Evolutionary conservation across 2,797 vertebrate genomes (phyloP).

Genomic region (Enteromius treurensis): DNA sequence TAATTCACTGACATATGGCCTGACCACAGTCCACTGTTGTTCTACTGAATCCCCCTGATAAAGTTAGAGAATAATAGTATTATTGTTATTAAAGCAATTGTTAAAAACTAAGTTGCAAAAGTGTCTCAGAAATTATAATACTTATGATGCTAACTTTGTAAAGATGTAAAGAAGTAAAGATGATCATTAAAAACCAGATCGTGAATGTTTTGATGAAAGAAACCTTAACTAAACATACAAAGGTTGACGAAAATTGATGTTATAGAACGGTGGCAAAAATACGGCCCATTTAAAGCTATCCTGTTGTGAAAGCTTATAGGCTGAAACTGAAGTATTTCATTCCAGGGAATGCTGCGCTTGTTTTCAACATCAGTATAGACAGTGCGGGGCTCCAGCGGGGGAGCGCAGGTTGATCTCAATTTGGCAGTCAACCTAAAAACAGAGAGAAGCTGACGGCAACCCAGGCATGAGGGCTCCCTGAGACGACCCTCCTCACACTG

Average conservation of each 20-base stretch:
- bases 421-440: conserved; percentile 34
- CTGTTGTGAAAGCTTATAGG: not conserved
- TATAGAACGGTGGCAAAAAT: not conserved
- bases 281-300: not conserved
- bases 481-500: conserved; percentile 39
- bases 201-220: not conserved
- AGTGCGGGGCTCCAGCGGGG: not conserved
- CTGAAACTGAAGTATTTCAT: conserved; percentile 26
- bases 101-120: not conserved
- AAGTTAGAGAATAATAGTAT: no score
- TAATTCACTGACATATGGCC: no score
- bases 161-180: no score
- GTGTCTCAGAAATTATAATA: not conserved
- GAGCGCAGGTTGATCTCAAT: conserved; percentile 30
- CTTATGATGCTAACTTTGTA: not conserved
- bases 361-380: conserved; percentile 16
- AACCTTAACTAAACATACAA: not conserved
- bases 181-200: not conserved
- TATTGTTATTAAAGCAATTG: no score
- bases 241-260: no score
- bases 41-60: no score
- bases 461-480: conserved; percentile 15
- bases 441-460: conserved; percentile 14
- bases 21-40: no score
- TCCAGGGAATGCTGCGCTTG: not conserved